A percentile compares a stretch with the other conserved stretches of the same genome.
Evolutionary conservation across 2,888 invertebrate species (phyloP).

Genomic region (Drosophila fulvimacula): DNA sequence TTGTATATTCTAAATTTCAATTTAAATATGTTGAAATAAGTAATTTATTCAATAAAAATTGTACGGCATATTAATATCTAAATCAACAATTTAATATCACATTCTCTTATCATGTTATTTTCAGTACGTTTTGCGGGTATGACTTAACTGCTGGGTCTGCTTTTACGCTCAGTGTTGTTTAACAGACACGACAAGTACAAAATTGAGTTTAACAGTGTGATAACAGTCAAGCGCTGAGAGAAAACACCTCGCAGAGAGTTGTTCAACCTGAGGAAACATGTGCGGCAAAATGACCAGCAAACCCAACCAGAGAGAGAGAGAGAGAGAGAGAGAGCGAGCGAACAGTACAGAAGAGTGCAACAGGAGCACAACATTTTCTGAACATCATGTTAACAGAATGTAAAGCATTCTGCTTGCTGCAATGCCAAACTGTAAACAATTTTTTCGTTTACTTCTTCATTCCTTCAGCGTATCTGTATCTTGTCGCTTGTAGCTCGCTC

Average conservation of each 20-base stretch:
- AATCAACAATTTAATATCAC: neutral
- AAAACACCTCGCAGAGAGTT: slow-evolving; percentile 30
- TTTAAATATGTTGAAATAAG: neutral
- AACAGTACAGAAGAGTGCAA: slow-evolving; percentile 39
- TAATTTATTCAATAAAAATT: neutral
- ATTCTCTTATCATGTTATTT: neutral
- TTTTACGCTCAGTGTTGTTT: slow-evolving; percentile 18
- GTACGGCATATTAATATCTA: neutral
- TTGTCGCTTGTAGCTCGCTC: slow-evolving; percentile 51
- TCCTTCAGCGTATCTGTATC: slow-evolving; percentile 58
- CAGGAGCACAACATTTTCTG: slow-evolving; percentile 16
- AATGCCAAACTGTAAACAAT: slow-evolving; percentile 26
- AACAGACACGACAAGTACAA: slow-evolving; percentile 32
- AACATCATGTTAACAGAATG: slow-evolving; percentile 28
- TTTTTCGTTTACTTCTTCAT: slow-evolving; percentile 46
- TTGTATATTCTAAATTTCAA: neutral
- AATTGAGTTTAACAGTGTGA: slow-evolving; percentile 26
- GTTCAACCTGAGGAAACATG: slow-evolving; percentile 29
- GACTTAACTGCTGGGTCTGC: slow-evolving; percentile 26
- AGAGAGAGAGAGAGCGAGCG: slow-evolving; percentile 8
- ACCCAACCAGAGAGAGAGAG: slow-evolving; percentile 11
- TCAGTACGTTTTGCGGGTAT: slow-evolving; percentile 13
- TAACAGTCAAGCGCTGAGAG: slow-evolving; percentile 27
- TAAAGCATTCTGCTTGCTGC: slow-evolving; percentile 22
- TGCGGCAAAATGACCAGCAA: slow-evolving; percentile 27